These are phyloP conservation scores for Felis catus DNA, from an alignment of 2,113 vertebrate genomes.

Conservation along the genomic window DNA sequence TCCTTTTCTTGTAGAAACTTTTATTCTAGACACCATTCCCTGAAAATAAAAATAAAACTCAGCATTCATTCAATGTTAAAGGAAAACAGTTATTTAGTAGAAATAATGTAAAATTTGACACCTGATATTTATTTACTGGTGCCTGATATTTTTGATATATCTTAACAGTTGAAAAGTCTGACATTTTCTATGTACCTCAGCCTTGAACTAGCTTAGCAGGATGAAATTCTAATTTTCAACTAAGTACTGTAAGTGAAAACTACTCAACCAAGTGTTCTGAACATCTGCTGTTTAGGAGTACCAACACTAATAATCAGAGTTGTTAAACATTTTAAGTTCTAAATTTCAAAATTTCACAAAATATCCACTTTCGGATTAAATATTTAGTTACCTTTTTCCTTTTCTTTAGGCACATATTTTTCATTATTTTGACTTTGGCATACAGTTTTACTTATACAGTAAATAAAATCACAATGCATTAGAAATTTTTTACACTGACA, in stretches of 20 bases:
- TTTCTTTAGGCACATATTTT: neutral
- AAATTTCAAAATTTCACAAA: neutral
- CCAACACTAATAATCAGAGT: neutral
- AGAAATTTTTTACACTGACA: neutral
- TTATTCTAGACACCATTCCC: conserved; percentile 21
- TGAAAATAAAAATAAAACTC: conserved; percentile 51
- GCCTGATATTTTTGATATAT: conserved; percentile 32
- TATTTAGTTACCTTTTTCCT: neutral
- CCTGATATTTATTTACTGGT: conserved; percentile 53
- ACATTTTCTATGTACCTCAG: neutral
- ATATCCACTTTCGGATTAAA: neutral
- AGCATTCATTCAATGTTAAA: conserved; percentile 48
- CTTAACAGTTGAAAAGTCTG: conserved; percentile 59
- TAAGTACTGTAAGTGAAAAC: neutral
- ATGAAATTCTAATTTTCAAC: conserved; percentile 51
- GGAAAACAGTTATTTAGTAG: neutral
- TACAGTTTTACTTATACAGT: neutral
- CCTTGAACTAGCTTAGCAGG: neutral
- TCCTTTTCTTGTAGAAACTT: conserved; percentile 23
- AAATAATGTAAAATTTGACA: conserved; percentile 48
- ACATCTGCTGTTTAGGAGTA: neutral
- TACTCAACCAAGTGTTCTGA: neutral
- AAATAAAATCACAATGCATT: neutral
- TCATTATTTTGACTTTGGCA: neutral
- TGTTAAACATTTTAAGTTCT: neutral